Percentiles rank a stretch among this genome's conserved stretches.
Conservation (phyloP, 2,113 vertebrate species). For the Pachypanchax playfairii region DNA sequence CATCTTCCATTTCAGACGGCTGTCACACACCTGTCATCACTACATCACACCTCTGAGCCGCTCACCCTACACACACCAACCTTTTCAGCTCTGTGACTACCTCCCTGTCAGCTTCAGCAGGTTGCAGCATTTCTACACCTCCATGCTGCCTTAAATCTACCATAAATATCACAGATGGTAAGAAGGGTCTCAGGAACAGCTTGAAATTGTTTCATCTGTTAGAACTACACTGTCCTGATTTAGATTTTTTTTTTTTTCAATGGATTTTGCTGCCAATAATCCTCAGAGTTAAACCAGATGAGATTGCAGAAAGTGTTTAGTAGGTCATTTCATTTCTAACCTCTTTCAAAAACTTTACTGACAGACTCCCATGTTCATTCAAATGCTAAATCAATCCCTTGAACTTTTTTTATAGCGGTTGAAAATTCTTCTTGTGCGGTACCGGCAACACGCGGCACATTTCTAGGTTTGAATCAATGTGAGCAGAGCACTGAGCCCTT, state of each 20-base stretch:
- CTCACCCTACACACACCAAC: too few relatives aligned
- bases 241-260: not conserved
- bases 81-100: too few relatives aligned
- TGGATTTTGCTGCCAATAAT: not conserved
- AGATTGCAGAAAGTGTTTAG: not conserved
- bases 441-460: conserved; percentile 13
- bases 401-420: conserved; percentile 2
- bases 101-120: too few relatives aligned
- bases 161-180: too few relatives aligned
- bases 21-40: too few relatives aligned
- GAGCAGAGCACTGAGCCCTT: conserved; percentile 17
- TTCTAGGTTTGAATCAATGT: conserved; percentile 39
- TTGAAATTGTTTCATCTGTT: too few relatives aligned
- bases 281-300: not conserved
- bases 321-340: not conserved
- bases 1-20: too few relatives aligned
- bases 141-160: too few relatives aligned
- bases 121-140: too few relatives aligned
- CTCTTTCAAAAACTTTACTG: not conserved
- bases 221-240: too few relatives aligned
- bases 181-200: too few relatives aligned
- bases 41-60: too few relatives aligned
- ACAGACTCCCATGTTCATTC: conserved; percentile 7
- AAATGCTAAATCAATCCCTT: conserved; percentile 17
- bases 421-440: conserved; percentile 15